Evolutionary conservation across 1,140 invertebrate genomes (phyloP).

Genomic region (Pachyrhynchus sulphureomaculatus): DNA sequence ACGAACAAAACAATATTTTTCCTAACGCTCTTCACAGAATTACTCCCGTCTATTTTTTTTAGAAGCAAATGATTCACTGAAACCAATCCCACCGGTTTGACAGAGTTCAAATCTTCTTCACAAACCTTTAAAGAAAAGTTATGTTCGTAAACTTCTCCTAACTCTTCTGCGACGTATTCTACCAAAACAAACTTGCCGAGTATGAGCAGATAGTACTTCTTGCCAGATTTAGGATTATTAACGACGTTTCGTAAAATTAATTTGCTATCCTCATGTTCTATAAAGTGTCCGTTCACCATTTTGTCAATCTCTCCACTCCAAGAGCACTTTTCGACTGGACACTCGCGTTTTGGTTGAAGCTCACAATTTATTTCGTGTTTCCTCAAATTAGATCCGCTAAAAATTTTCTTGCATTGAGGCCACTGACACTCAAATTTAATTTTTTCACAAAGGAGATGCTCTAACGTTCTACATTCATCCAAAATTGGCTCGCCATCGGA

Average conservation of each 20-base stretch:
- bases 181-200: slow-evolving; percentile 23
- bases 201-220: slow-evolving; percentile 22
- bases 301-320: slow-evolving; percentile 16
- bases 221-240: slow-evolving; percentile 10
- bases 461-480: slow-evolving; percentile 23
- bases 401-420: slow-evolving; percentile 22
- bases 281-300: slow-evolving; percentile 18
- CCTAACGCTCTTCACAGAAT: slow-evolving; percentile 23
- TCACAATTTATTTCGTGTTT: slow-evolving; percentile 22
- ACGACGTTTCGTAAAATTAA: slow-evolving; percentile 24
- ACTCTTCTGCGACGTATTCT: slow-evolving; percentile 11
- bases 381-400: slow-evolving; percentile 16
- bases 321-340: slow-evolving; percentile 7
- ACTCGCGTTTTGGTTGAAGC: slow-evolving; percentile 11
- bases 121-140: slow-evolving; percentile 10
- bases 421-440: slow-evolving; percentile 25
- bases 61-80: slow-evolving; percentile 19
- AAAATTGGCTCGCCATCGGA: slow-evolving; percentile 17
- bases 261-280: slow-evolving; percentile 19
- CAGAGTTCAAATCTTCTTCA: slow-evolving; percentile 1
- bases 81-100: slow-evolving; percentile 16
- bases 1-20: slow-evolving; percentile 24
- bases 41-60: slow-evolving; percentile 23
- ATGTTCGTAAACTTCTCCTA: slow-evolving; percentile 26
- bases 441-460: slow-evolving; percentile 23